Evolutionary conservation across 2,113 vertebrate genomes (phyloP), one percentile per base, ranked within the genome.

Genomic region (Tursiops truncatus): DNA sequence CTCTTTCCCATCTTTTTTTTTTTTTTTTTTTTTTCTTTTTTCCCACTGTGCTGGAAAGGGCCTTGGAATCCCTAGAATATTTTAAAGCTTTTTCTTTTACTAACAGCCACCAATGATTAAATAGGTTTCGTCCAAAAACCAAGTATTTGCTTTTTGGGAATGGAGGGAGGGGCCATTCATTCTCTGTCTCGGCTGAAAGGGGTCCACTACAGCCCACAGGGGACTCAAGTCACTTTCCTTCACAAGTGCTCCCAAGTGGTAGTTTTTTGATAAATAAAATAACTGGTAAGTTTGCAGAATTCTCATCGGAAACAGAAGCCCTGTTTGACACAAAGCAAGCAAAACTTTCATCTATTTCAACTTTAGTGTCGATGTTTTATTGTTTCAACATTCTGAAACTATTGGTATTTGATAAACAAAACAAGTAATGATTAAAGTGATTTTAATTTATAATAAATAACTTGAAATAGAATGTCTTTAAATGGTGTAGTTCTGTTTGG

Each of bases 81-180:
- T 96, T 97, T 91, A 77, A 87, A 83, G 1, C 63, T 96, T 76
- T 98, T 91, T 95, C 25, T 96, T 97, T 97, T 92, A 67, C 93
- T 58, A 68, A 65, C 73, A 90, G 26, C 60, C 23, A 63, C 86
- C 89, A 88, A 3, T 65, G 44, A 97, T 96, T 97, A 76, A 58
- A 76, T 97, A 70, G 81, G 70, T 82, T 96, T 89, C 92, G 36
- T 91, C 77, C 10, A 6, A 67, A 95, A 53, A 26, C 11, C 8
- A 18, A 74, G 36, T 38, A 20, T 95, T 95, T 82, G 86, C 33
- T 77, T 93, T 86, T 31, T 2, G 28, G 7, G 15, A 15, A 6
- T 1, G 4, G 14, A 7, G 7, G 12, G 13, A 1, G 63, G 10
- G 12, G 17, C 20, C 28, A 12, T 18, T 7, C n/a, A 31, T 60